Evolutionary conservation across 2,797 vertebrate genomes (phyloP).

Genomic region (Chelonia mydas): DNA sequence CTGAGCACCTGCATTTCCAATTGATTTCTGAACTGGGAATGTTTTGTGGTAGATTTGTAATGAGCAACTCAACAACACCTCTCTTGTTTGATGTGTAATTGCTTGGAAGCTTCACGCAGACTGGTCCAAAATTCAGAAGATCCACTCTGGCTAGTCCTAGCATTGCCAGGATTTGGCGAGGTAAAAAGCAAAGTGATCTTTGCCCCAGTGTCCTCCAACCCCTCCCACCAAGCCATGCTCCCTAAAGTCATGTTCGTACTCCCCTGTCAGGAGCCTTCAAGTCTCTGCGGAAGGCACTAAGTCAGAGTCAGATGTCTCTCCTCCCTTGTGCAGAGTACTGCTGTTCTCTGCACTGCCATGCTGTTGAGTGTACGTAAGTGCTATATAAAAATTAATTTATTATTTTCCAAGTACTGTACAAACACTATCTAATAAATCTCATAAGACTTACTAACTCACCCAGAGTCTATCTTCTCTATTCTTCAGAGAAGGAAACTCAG

Average conservation of each 20-base stretch:
- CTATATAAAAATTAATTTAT: no score
- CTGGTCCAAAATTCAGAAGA: slow-evolving; percentile 6
- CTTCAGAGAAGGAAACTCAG: slow-evolving; percentile 6
- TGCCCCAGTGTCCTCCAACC: neutral
- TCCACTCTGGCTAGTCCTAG: slow-evolving; percentile 1
- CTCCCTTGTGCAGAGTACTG: neutral
- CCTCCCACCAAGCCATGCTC: neutral
- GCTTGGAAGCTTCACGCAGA: neutral
- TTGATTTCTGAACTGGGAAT: neutral
- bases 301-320: neutral
- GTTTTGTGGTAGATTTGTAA: neutral
- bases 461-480: no score
- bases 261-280: accelerated
- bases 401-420: neutral
- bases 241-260: neutral
- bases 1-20: slow-evolving; percentile 9
- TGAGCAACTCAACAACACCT: slow-evolving; percentile 29
- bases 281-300: neutral
- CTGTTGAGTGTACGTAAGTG: neutral
- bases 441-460: neutral
- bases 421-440: slow-evolving; percentile 12
- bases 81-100: neutral
- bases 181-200: neutral
- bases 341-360: neutral
- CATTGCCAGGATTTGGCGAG: neutral